Base-by-base conservation (phyloP, 2,797 vertebrate species). In the Podarcis siculus region DNA sequence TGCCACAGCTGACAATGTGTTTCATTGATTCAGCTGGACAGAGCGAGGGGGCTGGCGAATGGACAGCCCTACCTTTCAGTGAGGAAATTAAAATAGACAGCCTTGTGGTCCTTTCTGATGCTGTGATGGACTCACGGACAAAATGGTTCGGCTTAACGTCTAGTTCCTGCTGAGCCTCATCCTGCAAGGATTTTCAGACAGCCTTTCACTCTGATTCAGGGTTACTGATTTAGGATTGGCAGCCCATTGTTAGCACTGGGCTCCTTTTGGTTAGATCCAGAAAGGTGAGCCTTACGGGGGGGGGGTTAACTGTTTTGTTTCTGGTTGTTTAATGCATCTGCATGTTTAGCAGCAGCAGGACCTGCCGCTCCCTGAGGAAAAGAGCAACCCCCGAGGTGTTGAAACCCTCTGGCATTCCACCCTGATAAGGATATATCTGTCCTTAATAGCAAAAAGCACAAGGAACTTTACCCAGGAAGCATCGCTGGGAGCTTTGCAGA, bases 391-490 rank as follows among this genome's bases (percentile, higher is more conserved):
- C 13, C 91, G 87, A 15, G 98, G 98, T 0, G 92, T 97, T 0
- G 98, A 99, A 95, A 98, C 98, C 55, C 95, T 99, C 77, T 99
- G 98, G 98, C 98, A 98, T 87, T 94, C 97, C 92, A 98, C 98
- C 27, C 97, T 98, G 3, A 95, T 99, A 49, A 97, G 98, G 88
- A 98, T 98, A 97, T 99, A 99, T 93, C 94, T 99, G 95, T 99
- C 98, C 0, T 96, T 99, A 90, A 97, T 99, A 30, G 98, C 98
- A 86, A 97, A 98, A 94, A 99, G 98, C 82, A 92, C 89, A 82
- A 96, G 97, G 25, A 97, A 95, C 89, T 94, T 95, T 93, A 99
- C 98, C 0, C 98, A 98, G 95, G 97, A 98, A 90, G 98, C 98
- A 0, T 98, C 98, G 2, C 87, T 98, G 12, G 99, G 98, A 80